phyloP scores from a whole-genome alignment of 2,797 vertebrate species.

The Phalloptychus januarius region DNA sequence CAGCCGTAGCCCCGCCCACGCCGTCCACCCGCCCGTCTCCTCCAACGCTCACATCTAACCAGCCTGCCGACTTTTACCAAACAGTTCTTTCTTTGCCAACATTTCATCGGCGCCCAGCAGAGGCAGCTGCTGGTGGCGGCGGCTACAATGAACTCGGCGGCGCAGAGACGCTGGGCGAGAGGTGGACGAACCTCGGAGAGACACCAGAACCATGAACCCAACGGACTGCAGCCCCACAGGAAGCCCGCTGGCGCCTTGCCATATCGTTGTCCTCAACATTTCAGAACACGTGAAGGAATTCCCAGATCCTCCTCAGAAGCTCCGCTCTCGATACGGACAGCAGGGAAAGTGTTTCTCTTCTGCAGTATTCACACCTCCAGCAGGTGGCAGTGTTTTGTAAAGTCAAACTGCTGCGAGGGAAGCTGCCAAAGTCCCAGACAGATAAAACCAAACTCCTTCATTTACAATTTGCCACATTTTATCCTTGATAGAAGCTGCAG shows the following conservation, averaged over 20 bases:
- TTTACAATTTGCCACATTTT: background rate
- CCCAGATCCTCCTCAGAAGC: slow-evolving; percentile 36
- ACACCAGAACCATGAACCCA: slow-evolving; percentile 67
- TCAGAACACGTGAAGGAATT: slow-evolving; percentile 73
- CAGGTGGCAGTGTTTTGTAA: slow-evolving; percentile 4
- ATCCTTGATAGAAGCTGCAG: background rate
- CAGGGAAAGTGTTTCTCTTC: slow-evolving; percentile 17
- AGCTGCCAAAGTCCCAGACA: slow-evolving; percentile 19
- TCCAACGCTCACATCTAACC: slow-evolving; percentile 73
- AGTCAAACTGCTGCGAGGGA: background rate
- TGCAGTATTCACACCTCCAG: slow-evolving; percentile 58
- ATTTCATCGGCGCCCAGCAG: slow-evolving; percentile 28
- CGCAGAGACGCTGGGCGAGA: slow-evolving; percentile 33
- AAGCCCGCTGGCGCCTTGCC: background rate
- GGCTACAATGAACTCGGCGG: slow-evolving; percentile 49
- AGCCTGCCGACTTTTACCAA: slow-evolving; percentile 73
- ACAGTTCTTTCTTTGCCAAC: slow-evolving; percentile 46
- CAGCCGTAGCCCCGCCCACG: slow-evolving; percentile 83
- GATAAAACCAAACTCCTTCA: background rate
- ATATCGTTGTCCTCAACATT: background rate
- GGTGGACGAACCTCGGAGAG: slow-evolving; percentile 29
- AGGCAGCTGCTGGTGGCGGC: slow-evolving; percentile 50
- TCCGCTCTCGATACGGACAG: background rate
- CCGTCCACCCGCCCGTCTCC: background rate
- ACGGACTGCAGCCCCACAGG: slow-evolving; percentile 71